phyloP scores from a whole-genome alignment of 2,888 invertebrate species.

The Epirrhoe tristata region DNA sequence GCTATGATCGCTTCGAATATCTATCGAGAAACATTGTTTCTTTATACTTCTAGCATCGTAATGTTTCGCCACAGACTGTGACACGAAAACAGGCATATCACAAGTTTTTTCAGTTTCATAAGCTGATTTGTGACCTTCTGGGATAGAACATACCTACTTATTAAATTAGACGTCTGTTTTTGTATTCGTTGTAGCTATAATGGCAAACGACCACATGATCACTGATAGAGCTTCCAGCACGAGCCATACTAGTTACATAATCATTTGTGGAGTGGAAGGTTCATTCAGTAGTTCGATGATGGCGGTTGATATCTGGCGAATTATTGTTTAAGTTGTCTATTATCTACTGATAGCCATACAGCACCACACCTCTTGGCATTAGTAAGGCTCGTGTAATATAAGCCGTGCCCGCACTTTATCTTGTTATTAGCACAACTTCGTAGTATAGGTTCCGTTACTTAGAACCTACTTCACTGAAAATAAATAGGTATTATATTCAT shows the following conservation, averaged over 20 bases:
- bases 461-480: constrained; percentile 27
- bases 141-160: background rate
- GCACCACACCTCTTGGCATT: constrained; percentile 4
- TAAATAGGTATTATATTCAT: constrained; percentile 36
- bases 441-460: constrained; percentile 53
- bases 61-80: constrained; percentile 7
- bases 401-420: constrained; percentile 33
- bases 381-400: constrained; percentile 23
- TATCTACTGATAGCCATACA: background rate
- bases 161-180: constrained; percentile 12
- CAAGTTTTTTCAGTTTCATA: constrained; percentile 28
- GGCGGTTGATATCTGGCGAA: background rate
- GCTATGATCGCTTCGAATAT: background rate
- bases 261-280: background rate
- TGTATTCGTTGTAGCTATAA: constrained; percentile 22
- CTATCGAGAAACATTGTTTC: constrained; percentile 7
- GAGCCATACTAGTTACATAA: constrained; percentile 19
- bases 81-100: constrained; percentile 39
- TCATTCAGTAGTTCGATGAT: background rate
- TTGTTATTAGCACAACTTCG: constrained; percentile 40
- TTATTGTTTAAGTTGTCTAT: background rate
- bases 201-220: constrained; percentile 24
- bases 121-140: constrained; percentile 8
- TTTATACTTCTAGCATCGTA: constrained; percentile 9
- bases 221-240: constrained; percentile 23